Evolutionary conservation across 2,797 vertebrate species (phyloP), one percentile per base, ranked within the genome.

Genomic region (Scolopax rusticola): DNA sequence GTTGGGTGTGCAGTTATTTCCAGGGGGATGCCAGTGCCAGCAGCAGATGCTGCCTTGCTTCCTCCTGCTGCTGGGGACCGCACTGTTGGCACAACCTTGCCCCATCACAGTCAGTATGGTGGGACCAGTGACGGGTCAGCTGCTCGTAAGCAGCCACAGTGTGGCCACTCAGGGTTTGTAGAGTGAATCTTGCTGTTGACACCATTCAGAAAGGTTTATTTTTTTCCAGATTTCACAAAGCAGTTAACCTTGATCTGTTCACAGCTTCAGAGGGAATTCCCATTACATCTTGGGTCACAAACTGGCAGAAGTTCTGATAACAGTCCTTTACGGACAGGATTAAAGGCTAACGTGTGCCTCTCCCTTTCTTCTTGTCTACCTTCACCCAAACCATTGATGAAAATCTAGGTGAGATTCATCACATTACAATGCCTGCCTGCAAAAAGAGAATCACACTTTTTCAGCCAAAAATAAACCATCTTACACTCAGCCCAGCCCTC

Each of bases 111-210:
- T 28, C 74, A 76, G 32, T 0, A 0, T 48, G 36, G 24, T 11
- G 7, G 38, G 23, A 64, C 61, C 60, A 48, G 28, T 24, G 41
- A 17, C 40, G 24, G 51, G 48, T 13, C 71, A 71, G 38, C 24
- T 54, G 15, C 41, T 51, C 0, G 1, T 38, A 27, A 67, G 16
- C 23, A 27, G 9, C 60, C 30, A 25, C 1, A 0, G 15, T 65
- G n/a, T 0, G 0, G 10, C 57, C 47, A 1, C 45, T 73, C 4
- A 0, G 11, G 36, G 41, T 50, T 51, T 32, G 8, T 45, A n/a
- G 24, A 18, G 25, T 75, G 33, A 73, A 41, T 69, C 41, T 91
- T 65, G 61, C n/a, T 61, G 27, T 47, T 78, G 64, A 28, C 16
- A 61, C 12, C 12, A 4, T 56, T 20, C 57, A 69, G 93, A 57